phyloP scores from a whole-genome alignment of 2,888 invertebrate species.

The Callyntrura sp. region DNA sequence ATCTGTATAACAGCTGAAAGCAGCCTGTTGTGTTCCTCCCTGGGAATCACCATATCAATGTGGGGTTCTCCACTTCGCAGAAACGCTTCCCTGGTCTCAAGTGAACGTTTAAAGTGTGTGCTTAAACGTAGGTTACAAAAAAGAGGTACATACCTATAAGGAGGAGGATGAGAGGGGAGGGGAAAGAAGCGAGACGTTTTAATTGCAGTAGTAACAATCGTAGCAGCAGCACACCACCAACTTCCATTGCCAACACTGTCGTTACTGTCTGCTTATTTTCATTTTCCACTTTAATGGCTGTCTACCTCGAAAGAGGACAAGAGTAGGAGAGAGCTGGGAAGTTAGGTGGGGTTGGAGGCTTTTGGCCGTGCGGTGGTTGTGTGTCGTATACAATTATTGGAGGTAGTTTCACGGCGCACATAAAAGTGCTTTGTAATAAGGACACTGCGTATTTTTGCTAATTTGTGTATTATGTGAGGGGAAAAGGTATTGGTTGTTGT shows the following conservation, averaged over 20 bases:
- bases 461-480: neutral
- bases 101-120: too few relatives aligned
- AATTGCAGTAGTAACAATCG: neutral
- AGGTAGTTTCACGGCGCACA: slow-evolving; percentile 16
- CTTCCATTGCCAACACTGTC: neutral
- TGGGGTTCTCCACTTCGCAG: too few relatives aligned
- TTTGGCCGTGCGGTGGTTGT: neutral
- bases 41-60: neutral
- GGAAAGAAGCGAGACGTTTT: too few relatives aligned
- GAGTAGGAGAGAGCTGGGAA: slow-evolving; percentile 14
- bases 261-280: slow-evolving; percentile 39
- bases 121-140: too few relatives aligned
- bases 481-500: too few relatives aligned
- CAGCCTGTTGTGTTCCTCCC: neutral
- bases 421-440: neutral
- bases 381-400: neutral
- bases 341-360: neutral
- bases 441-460: neutral
- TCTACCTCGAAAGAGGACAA: slow-evolving; percentile 15
- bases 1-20: neutral
- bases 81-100: too few relatives aligned
- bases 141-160: too few relatives aligned
- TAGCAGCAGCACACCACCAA: too few relatives aligned
- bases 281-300: slow-evolving; percentile 47
- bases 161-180: too few relatives aligned